phyloP scores from a whole-genome alignment of 2,888 invertebrate species.

The Meandrusa payeni region DNA sequence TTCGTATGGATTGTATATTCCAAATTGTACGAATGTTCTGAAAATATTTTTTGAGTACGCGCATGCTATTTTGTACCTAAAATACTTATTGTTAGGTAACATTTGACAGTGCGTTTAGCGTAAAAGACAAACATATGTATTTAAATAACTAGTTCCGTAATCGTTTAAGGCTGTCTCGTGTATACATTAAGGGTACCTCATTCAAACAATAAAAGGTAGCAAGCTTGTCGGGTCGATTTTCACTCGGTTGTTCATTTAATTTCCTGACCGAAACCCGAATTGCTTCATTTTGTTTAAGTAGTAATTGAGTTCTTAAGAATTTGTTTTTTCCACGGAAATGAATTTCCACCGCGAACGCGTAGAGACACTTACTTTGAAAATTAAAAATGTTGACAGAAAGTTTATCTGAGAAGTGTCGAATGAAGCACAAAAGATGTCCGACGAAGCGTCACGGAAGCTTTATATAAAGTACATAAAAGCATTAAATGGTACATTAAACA shows the following conservation, averaged over 20 bases:
- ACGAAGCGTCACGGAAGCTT: slow-evolving; percentile 30
- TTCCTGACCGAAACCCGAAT: slow-evolving; percentile 70
- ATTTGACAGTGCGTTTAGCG: too few relatives aligned
- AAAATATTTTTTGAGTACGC: too few relatives aligned
- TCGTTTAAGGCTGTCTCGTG: slow-evolving; percentile 58
- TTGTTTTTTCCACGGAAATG: slow-evolving; percentile 70
- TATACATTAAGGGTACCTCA: slow-evolving; percentile 53
- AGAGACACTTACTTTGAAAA: slow-evolving; percentile 42
- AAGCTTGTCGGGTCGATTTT: slow-evolving; percentile 55
- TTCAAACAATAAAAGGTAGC: slow-evolving; percentile 70
- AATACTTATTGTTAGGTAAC: too few relatives aligned
- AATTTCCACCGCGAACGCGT: slow-evolving; percentile 48
- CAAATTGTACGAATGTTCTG: too few relatives aligned
- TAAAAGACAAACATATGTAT: too few relatives aligned
- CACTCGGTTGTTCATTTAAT: slow-evolving; percentile 74
- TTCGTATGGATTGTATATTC: too few relatives aligned
- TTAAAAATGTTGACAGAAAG: slow-evolving; percentile 40
- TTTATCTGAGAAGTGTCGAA: slow-evolving; percentile 27
- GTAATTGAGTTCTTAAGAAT: slow-evolving; percentile 73
- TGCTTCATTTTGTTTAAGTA: slow-evolving; percentile 73
- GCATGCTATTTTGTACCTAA: too few relatives aligned
- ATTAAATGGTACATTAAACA: slow-evolving; percentile 13
- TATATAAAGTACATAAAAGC: slow-evolving; percentile 10
- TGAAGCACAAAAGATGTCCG: slow-evolving; percentile 30
- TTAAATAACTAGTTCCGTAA: slow-evolving; percentile 56